Base-by-base conservation (phyloP, 2,113 vertebrate genomes). In the Triplophysa dalaica region DNA sequence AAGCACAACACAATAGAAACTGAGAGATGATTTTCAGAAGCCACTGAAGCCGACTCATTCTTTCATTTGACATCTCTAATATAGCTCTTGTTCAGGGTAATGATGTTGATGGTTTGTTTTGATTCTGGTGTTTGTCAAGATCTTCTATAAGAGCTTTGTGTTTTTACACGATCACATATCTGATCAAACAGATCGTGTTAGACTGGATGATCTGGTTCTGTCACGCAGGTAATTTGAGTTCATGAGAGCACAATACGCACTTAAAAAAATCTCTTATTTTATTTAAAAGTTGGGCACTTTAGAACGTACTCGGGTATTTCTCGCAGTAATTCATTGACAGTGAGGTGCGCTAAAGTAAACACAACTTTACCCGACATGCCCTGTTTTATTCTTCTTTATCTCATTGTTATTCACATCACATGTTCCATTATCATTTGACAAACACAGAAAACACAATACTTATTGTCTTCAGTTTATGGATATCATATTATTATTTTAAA, bases 161-260 rank as follows among this genome's bases (percentile, higher is more conserved):
- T 73, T 29, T 73, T 9, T 24, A 70, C 48, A 70, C 5, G 69
- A 56, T 38, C 21, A 24, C 43, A 22, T 2, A 5, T 50, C 14
- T 50, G 67, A 24, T 73, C 3, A 38, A 38, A 38, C 33, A 38
- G 33, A 38, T 38, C 33, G n/a, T 50, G 29, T 73, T 21, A 38
- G 61, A 74, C 70, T 7, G 0, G 70, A 24, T 1, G 14, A 24
- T 74, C 70, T 22, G 70, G 70, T 74, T 74, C 70, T 61, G 70
- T 61, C 70, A 61, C 70, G 16, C 1, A 19, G 22, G 70, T 33
- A 22, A 14, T 3, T 19, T 1, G 5, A 4, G 14, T 17, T 52
- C 13, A 52, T 8, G 50, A 52, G 50, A 52, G 16, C 1, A 52
- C 50, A 17, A 58, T 10, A 2, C 43, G 5, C 11, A 2, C 22